A percentile compares a stretch with the other conserved stretches of the same genome.
Evolutionary conservation across 2,113 vertebrate genomes (phyloP).

Genomic region (Vireo altiloquus): DNA sequence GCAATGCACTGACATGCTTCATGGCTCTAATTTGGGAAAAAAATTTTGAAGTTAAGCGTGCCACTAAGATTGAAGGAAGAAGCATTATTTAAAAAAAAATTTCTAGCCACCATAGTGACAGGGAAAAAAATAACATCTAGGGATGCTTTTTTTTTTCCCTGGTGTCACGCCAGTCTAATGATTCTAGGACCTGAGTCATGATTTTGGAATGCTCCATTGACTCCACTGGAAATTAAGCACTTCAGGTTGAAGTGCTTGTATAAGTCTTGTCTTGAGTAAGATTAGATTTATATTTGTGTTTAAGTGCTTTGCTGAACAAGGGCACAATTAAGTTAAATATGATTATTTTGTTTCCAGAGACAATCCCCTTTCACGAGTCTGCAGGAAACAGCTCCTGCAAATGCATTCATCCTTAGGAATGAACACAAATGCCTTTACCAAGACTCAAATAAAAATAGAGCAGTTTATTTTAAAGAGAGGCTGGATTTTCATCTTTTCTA

Average conservation of each 20-base stretch:
- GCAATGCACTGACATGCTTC: neutral
- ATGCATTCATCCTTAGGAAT: neutral
- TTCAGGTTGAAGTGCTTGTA: conserved; percentile 47
- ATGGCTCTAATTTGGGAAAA: neutral
- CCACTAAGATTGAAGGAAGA: neutral
- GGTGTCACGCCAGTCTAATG: conserved; percentile 10
- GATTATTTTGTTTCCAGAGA: conserved; percentile 44
- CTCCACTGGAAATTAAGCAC: conserved; percentile 45
- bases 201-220: conserved; percentile 60
- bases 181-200: conserved; percentile 46
- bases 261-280: conserved; percentile 46
- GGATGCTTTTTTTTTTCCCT: neutral
- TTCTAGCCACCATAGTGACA: neutral
- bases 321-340: conserved; percentile 52
- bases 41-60: neutral
- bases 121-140: neutral
- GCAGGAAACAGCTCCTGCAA: neutral
- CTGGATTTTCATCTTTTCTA: conserved; percentile 47
- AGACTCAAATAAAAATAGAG: conserved; percentile 8
- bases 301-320: conserved; percentile 60
- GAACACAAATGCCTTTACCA: neutral
- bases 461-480: conserved; percentile 32
- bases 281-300: conserved; percentile 56
- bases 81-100: neutral
- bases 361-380: neutral